Percentiles rank a stretch among this genome's conserved stretches.
Conservation (phyloP, 1,140 invertebrate genomes). For the Palaemon carinicauda region DNA sequence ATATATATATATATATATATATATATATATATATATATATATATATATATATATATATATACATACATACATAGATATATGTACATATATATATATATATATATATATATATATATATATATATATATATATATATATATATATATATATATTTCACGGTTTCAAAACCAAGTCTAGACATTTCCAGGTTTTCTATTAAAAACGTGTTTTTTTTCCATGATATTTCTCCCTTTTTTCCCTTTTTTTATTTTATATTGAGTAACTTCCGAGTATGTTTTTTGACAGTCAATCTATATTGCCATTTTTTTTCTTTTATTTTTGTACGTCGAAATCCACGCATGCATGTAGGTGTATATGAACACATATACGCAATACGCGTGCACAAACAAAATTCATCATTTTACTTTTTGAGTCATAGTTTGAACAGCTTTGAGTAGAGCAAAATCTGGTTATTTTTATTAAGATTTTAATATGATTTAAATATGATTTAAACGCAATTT, state of each 20-base stretch:
- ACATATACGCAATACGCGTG: neutral
- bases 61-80: neutral
- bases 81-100: neutral
- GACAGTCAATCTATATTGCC: no score
- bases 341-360: neutral
- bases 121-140: neutral
- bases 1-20: slow-evolving; percentile 32
- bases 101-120: neutral
- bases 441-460: no score
- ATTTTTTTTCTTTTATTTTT: neutral
- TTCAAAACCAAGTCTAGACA: no score
- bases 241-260: no score
- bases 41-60: slow-evolving; percentile 13
- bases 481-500: no score
- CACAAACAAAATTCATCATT: no score
- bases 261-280: no score
- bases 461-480: no score
- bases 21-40: slow-evolving; percentile 30
- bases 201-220: no score
- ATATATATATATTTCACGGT: slow-evolving; percentile 2
- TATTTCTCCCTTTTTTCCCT: no score
- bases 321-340: neutral
- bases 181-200: no score
- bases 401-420: neutral
- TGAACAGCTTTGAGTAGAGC: no score